Conservation (phyloP, 2,888 invertebrate species). For the Gymnocheta viridis region DNA sequence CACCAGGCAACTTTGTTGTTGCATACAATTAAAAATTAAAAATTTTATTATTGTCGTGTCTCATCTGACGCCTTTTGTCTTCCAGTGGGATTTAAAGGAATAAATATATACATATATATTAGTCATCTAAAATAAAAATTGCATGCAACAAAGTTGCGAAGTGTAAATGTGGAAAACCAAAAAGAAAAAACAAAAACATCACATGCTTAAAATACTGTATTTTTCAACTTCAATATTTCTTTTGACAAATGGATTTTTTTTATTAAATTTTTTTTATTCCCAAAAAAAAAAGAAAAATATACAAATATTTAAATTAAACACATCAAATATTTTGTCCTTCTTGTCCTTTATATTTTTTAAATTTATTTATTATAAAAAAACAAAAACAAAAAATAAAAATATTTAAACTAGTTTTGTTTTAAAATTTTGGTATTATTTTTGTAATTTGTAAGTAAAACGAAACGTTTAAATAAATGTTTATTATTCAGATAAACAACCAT, state of each 20-base stretch:
- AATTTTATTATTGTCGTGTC: too few species aligned
- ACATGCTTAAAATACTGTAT: slow-evolving; percentile 10
- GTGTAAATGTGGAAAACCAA: too few species aligned
- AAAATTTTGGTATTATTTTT: slow-evolving; percentile 48
- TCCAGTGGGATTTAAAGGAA: too few species aligned
- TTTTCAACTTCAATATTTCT: not conserved
- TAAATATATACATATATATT: too few species aligned
- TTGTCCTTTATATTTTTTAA: slow-evolving; percentile 13
- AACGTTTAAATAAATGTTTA: not conserved
- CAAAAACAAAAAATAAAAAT: not conserved
- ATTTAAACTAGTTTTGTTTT: slow-evolving; percentile 2
- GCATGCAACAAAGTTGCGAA: too few species aligned
- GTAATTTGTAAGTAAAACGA: slow-evolving; percentile 32
- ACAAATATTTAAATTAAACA: slow-evolving; percentile 41
- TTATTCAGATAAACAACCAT: slow-evolving; percentile 12
- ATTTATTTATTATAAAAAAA: slow-evolving; percentile 32
- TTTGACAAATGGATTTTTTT: slow-evolving; percentile 76
- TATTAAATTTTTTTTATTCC: slow-evolving; percentile 77
- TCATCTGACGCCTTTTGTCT: too few species aligned
- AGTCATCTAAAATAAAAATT: too few species aligned
- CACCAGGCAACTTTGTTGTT: too few species aligned
- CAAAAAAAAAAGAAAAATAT: slow-evolving; percentile 79
- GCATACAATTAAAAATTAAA: too few species aligned
- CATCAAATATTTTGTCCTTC: slow-evolving; percentile 32
- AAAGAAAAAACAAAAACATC: slow-evolving; percentile 45